Evolutionary conservation across 2,113 vertebrate genomes (phyloP).

Genomic region (Dinomys branickii): DNA sequence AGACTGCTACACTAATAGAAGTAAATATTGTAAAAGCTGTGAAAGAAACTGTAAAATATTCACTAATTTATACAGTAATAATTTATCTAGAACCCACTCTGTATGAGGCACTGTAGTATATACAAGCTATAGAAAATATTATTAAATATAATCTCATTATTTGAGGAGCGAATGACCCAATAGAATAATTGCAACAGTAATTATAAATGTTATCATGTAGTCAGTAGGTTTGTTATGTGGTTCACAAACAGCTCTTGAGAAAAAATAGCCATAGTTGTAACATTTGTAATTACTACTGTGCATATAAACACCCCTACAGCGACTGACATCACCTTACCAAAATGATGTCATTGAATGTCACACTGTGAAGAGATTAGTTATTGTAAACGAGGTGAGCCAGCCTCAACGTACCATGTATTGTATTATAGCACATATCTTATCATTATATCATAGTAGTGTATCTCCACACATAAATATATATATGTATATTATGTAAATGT

Average conservation of each 20-base stretch:
- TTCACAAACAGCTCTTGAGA: not conserved
- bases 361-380: not conserved
- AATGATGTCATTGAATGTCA: not conserved
- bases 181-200: not conserved
- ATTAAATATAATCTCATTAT: not conserved
- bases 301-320: not conserved
- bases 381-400: not conserved
- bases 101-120: not conserved
- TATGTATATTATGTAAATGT: not conserved
- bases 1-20: slow-evolving; percentile 68
- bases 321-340: not conserved
- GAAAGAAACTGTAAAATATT: slow-evolving; percentile 42
- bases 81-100: not conserved
- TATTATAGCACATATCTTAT: not conserved
- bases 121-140: not conserved
- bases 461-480: not conserved
- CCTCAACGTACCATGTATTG: not conserved
- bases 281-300: not conserved
- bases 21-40: slow-evolving; percentile 71
- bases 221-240: not conserved
- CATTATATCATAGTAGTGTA: not conserved
- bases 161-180: not conserved
- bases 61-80: not conserved
- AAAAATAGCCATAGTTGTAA: not conserved
- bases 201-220: not conserved